A percentile compares a stretch with the other conserved stretches of the same genome.
phyloP scores from a whole-genome alignment of 2,888 invertebrate species.

The Chrysomela aeneicollis region DNA sequence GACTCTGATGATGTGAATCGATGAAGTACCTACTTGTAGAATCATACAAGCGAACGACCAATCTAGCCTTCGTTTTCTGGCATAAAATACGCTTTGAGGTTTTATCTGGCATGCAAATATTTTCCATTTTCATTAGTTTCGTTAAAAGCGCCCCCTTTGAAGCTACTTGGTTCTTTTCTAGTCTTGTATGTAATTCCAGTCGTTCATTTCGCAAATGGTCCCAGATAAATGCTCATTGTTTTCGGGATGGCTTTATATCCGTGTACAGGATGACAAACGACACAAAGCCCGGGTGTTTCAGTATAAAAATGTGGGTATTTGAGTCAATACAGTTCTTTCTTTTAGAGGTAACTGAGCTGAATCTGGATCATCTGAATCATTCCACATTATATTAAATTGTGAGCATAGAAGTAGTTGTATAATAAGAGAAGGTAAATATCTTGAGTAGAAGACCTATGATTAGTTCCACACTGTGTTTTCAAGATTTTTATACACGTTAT shows the following conservation, averaged over 20 bases:
- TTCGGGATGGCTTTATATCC: slow-evolving; percentile 15
- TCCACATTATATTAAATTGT: too few species aligned
- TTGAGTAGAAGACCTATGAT: too few species aligned
- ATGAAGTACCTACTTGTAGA: not conserved
- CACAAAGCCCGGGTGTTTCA: slow-evolving; percentile 5
- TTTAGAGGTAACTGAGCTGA: too few species aligned
- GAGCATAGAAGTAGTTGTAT: too few species aligned
- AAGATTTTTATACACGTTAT: too few species aligned
- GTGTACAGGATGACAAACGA: slow-evolving; percentile 16
- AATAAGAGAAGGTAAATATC: too few species aligned
- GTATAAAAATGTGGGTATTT: not conserved
- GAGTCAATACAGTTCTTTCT: not conserved
- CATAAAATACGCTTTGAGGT: too few species aligned
- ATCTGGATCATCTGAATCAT: too few species aligned
- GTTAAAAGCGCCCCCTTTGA: slow-evolving; percentile 24
- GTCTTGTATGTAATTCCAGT: slow-evolving; percentile 23
- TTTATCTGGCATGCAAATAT: slow-evolving; percentile 25
- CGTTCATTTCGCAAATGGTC: slow-evolving; percentile 27
- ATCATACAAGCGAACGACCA: slow-evolving; percentile 10
- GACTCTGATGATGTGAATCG: not conserved
- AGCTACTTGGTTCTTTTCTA: slow-evolving; percentile 21
- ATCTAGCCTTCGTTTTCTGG: not conserved
- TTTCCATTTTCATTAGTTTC: slow-evolving; percentile 33
- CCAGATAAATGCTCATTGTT: slow-evolving; percentile 21
- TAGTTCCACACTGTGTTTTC: too few species aligned